Evolutionary conservation across 2,797 vertebrate species (phyloP).

Genomic region (Capromys pilorides): DNA sequence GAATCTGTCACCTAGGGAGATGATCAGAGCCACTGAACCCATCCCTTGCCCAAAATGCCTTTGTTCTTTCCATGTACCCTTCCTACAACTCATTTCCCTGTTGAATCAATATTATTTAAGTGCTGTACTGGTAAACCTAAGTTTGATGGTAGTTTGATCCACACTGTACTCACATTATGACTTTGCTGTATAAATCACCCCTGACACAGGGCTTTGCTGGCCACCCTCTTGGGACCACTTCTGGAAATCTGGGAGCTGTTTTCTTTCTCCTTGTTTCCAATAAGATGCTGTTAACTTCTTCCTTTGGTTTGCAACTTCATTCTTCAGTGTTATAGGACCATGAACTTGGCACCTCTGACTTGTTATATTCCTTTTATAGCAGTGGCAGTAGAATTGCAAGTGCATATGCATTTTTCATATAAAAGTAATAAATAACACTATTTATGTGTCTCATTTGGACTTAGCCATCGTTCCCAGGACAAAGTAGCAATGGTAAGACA

Average conservation of each 20-base stretch:
- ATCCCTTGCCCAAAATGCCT: not conserved
- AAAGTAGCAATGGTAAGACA: not conserved
- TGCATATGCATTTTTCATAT: not conserved
- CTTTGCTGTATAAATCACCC: not conserved
- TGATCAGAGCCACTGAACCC: not conserved
- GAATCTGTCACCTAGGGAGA: not conserved
- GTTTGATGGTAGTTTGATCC: not conserved
- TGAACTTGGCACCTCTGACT: not conserved
- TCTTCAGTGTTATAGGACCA: not conserved
- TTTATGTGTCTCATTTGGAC: not conserved
- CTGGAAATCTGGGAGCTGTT: not conserved
- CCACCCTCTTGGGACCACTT: not conserved
- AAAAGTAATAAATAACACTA: not conserved
- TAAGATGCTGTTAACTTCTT: not conserved
- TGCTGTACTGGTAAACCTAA: not conserved
- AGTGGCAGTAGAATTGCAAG: conserved; percentile 19
- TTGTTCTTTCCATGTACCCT: not conserved
- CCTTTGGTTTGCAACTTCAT: not conserved
- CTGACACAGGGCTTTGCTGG: not conserved
- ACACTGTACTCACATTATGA: not conserved
- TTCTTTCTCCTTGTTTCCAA: not conserved
- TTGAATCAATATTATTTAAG: not conserved
- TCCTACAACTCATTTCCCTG: not conserved
- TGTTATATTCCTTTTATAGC: not conserved
- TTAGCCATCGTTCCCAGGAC: not conserved